Conservation (phyloP, 1,140 invertebrate genomes). For the Caenorhabditis remanei region DNA sequence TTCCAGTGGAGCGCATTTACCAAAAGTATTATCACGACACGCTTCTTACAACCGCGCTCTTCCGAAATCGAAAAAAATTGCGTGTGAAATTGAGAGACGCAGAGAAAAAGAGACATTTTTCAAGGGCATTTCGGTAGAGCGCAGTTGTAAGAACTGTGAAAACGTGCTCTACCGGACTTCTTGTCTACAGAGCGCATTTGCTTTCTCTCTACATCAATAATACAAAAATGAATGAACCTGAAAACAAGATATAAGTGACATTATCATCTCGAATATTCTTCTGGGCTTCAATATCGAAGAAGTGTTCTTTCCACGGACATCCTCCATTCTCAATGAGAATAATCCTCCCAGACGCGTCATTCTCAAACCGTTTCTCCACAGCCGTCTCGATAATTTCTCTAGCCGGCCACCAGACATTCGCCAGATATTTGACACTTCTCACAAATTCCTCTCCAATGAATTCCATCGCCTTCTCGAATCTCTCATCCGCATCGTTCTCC, state of each 20-base stretch:
- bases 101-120: too few species aligned
- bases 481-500: conserved; percentile 67
- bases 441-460: conserved; percentile 87
- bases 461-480: conserved; percentile 83
- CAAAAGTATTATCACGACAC: too few species aligned
- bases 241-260: conserved; percentile 87
- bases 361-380: conserved; percentile 82
- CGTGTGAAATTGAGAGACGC: too few species aligned
- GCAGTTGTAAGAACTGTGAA: too few species aligned
- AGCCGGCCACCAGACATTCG: conserved; percentile 87
- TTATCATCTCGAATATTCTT: conserved; percentile 81
- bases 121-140: too few species aligned
- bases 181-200: too few species aligned
- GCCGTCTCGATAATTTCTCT: conserved; percentile 84
- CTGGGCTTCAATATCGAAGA: conserved; percentile 87
- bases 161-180: too few species aligned
- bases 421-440: conserved; percentile 83
- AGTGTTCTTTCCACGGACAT: conserved; percentile 92
- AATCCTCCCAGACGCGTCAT: conserved; percentile 86
- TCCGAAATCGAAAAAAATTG: too few species aligned
- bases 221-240: background rate
- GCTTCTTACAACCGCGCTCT: too few species aligned
- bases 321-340: conserved; percentile 82
- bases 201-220: too few species aligned
- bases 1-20: too few species aligned